Percentiles rank a stretch among this genome's conserved stretches.
Conservation (phyloP, 2,888 invertebrate genomes). For the Diarsia rubi region DNA sequence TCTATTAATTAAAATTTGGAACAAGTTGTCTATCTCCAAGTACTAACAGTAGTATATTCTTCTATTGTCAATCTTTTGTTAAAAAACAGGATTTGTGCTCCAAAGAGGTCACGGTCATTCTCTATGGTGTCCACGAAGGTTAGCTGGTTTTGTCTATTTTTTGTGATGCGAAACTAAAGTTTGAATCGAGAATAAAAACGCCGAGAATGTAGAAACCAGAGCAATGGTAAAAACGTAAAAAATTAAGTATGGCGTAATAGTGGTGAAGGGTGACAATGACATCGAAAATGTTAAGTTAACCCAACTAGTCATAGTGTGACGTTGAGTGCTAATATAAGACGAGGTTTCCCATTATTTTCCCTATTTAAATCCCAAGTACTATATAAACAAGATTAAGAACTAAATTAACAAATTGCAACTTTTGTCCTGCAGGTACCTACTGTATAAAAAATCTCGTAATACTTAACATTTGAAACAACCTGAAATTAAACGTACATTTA, state of each 20-base stretch:
- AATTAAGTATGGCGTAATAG: conserved; percentile 5
- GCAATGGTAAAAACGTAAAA: conserved; percentile 30
- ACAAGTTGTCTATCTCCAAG: conserved; percentile 30
- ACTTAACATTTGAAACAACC: background rate
- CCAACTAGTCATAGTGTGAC: background rate
- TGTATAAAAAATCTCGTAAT: background rate
- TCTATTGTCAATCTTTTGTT: conserved; percentile 52
- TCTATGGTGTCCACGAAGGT: conserved; percentile 54
- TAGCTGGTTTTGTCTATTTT: conserved; percentile 30
- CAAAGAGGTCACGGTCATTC: conserved; percentile 58
- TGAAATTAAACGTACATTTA: background rate
- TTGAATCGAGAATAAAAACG: conserved; percentile 22
- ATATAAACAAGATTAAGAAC: background rate
- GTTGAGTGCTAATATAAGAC: background rate
- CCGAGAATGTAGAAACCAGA: conserved; percentile 20
- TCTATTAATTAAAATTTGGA: conserved; percentile 42
- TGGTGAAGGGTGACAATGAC: background rate
- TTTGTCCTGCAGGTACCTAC: background rate
- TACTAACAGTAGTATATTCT: conserved; percentile 29
- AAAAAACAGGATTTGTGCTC: conserved; percentile 41
- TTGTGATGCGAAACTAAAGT: conserved; percentile 23
- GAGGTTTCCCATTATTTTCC: background rate
- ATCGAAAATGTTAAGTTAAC: background rate
- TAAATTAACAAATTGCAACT: background rate
- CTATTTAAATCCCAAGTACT: background rate